These are phyloP conservation scores for Osmerus eperlanus DNA, from an alignment of 2,113 vertebrate species.

Conservation along the genomic window DNA sequence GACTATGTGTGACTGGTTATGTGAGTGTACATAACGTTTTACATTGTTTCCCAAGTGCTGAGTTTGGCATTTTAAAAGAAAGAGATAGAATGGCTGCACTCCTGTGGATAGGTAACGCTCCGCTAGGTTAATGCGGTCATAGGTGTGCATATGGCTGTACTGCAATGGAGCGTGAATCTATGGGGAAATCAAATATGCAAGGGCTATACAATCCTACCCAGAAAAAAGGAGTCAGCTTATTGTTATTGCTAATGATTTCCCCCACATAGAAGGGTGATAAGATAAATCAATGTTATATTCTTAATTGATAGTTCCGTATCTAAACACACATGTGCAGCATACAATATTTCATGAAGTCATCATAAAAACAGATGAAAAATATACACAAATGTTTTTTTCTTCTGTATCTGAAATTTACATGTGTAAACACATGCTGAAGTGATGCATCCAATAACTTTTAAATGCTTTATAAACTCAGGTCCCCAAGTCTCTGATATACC, in stretches of 20 bases:
- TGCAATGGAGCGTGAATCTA: conserved; percentile 41
- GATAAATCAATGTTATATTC: conserved; percentile 4
- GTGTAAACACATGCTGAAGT: background rate
- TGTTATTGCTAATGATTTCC: conserved; percentile 42
- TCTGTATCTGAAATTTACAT: background rate
- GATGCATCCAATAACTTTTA: background rate
- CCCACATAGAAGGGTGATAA: conserved; percentile 4
- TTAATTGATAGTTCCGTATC: background rate
- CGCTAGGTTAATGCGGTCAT: conserved; percentile 53
- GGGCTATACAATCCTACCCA: conserved; percentile 31
- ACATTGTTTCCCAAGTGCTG: conserved; percentile 57
- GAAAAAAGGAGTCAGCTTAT: conserved; percentile 26
- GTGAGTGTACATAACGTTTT: conserved; percentile 30
- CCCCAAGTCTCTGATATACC: too few relatives aligned
- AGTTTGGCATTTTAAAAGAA: conserved; percentile 35
- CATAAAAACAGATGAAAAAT: background rate
- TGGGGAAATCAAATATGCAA: conserved; percentile 50
- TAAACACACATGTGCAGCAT: background rate
- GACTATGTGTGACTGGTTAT: conserved; percentile 47
- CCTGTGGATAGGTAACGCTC: conserved; percentile 44
- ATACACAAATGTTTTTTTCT: background rate
- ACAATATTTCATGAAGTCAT: too few relatives aligned
- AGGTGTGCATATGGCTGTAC: conserved; percentile 43
- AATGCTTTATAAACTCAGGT: too few relatives aligned
- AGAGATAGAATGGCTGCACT: conserved; percentile 49